Evolutionary conservation across 1,140 invertebrate species (phyloP).

Genomic region (honey bee (Apis mellifera)): Amel_HAv3.1 CM009945.2:6433501-6434000

Average conservation of each 20-base stretch:
- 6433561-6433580: background rate
- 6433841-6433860: conserved; percentile 49
- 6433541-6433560: conserved; percentile 31
- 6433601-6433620: background rate
- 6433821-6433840: conserved; percentile 30
- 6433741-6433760: conserved; percentile 48
- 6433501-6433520: conserved; percentile 13
- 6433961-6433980: background rate
- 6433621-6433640: background rate
- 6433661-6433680: conserved; percentile 29
- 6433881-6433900: background rate
- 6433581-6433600: conserved; percentile 2
- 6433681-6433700: conserved; percentile 22
- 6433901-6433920: background rate
- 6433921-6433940: background rate
- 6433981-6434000: conserved; percentile 42
- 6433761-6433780: conserved; percentile 49
- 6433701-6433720: conserved; percentile 28
- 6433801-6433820: conserved; percentile 44
- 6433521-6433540: conserved; percentile 40
- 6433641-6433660: conserved; percentile 7
- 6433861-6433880: conserved; percentile 37
- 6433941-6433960: background rate
- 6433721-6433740: conserved; percentile 23
- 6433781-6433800: conserved; percentile 46